Conservation (phyloP, 1,140 invertebrate species). For the Onthophagus taurus region DNA sequence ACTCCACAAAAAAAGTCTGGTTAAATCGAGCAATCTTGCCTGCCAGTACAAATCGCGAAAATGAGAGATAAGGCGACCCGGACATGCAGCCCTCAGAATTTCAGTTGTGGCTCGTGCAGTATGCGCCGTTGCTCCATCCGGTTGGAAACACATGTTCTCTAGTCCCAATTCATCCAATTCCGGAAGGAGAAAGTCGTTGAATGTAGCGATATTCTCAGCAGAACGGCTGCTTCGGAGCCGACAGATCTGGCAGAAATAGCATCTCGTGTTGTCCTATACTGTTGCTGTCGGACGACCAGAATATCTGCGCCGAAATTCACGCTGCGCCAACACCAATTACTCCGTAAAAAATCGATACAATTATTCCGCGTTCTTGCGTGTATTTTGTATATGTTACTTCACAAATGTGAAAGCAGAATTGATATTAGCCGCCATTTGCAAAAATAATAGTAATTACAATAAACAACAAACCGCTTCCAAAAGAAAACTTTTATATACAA, state of each 20-base stretch:
- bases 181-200: conserved; percentile 4
- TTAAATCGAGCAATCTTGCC: conserved; percentile 31
- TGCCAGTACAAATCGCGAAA: conserved; percentile 27
- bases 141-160: conserved; percentile 30
- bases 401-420: neutral
- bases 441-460: too few species aligned
- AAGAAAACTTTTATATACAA: too few species aligned
- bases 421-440: conserved; percentile 9
- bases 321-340: conserved; percentile 3
- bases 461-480: too few species aligned
- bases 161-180: conserved; percentile 10
- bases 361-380: neutral
- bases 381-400: neutral
- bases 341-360: neutral
- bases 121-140: conserved; percentile 38
- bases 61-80: conserved; percentile 22
- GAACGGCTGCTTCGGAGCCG: neutral
- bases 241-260: neutral
- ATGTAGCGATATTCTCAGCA: neutral
- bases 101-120: too few species aligned
- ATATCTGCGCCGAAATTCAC: conserved; percentile 7
- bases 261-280: conserved; percentile 14
- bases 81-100: conserved; percentile 20
- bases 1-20: conserved; percentile 31
- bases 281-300: conserved; percentile 4